These are phyloP conservation scores for Lepidurus couesii DNA, from an alignment of 1,140 invertebrate genomes.

Conservation along the genomic window DNA sequence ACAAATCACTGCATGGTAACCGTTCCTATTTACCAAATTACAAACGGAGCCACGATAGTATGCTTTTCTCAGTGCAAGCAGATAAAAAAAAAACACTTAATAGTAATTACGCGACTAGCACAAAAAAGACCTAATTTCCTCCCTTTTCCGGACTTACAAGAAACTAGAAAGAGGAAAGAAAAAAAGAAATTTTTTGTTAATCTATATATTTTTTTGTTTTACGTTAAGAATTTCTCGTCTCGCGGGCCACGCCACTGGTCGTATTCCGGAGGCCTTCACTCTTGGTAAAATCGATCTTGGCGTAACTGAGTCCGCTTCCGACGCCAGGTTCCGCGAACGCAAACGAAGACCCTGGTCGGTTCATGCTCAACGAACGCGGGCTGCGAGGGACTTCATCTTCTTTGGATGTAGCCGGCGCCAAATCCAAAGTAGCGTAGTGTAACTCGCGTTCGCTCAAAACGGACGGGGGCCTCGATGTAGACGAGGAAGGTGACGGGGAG, in stretches of 20 bases:
- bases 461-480: constrained; percentile 46
- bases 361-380: constrained; percentile 37
- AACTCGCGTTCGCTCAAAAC: constrained; percentile 49
- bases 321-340: constrained; percentile 25
- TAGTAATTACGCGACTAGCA: too few species aligned
- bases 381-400: constrained; percentile 38
- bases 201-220: neutral
- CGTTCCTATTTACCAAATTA: too few species aligned
- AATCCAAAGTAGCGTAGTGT: constrained; percentile 61
- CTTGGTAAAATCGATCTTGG: constrained; percentile 65
- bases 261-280: constrained; percentile 45
- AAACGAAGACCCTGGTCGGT: constrained; percentile 37
- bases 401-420: constrained; percentile 44
- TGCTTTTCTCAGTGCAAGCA: too few species aligned
- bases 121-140: too few species aligned
- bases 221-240: constrained; percentile 14
- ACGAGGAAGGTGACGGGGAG: constrained; percentile 35
- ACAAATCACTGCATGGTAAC: too few species aligned
- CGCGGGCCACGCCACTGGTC: neutral
- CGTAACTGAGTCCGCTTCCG: constrained; percentile 48
- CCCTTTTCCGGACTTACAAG: neutral
- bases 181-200: neutral
- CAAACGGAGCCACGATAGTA: too few species aligned
- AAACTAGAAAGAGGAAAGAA: neutral
- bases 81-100: too few species aligned